A percentile compares a stretch with the other conserved stretches of the same genome.
Conservation (phyloP, 2,797 vertebrate genomes). For the Microctenopoma steveboyesi region DNA sequence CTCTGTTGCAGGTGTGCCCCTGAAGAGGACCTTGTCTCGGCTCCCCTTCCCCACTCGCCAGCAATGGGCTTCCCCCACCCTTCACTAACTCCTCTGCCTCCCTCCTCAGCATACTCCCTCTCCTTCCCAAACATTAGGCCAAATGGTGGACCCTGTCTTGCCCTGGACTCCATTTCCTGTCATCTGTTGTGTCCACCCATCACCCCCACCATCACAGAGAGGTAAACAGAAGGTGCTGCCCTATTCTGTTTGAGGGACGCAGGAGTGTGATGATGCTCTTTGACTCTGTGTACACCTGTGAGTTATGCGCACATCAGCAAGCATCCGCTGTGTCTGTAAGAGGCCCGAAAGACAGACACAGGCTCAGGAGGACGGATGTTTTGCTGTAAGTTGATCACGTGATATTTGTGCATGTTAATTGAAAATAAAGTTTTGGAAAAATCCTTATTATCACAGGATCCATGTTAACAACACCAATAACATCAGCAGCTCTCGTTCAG, state of each 20-base stretch:
- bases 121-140: too few relatives aligned
- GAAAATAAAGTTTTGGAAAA: neutral
- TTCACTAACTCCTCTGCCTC: too few relatives aligned
- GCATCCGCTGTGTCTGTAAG: constrained; percentile 36
- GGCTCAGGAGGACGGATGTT: neutral
- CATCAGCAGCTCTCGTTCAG: neutral
- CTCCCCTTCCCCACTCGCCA: too few relatives aligned
- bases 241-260: constrained; percentile 13
- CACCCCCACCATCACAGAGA: neutral
- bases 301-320: constrained; percentile 58
- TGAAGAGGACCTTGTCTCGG: too few relatives aligned
- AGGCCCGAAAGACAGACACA: constrained; percentile 7
- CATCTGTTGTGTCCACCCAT: too few relatives aligned
- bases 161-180: too few relatives aligned
- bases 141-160: too few relatives aligned
- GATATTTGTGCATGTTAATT: constrained; percentile 2
- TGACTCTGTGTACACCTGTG: constrained; percentile 35
- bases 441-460: too few relatives aligned
- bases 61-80: too few relatives aligned
- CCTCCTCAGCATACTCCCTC: too few relatives aligned
- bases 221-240: constrained; percentile 45
- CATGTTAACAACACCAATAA: neutral
- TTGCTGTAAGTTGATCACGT: neutral
- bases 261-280: constrained; percentile 48
- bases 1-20: too few relatives aligned